A percentile compares a stretch with the other conserved stretches of the same genome.
Conservation (phyloP, 2,888 invertebrate species). For the Troilus luridus region DNA sequence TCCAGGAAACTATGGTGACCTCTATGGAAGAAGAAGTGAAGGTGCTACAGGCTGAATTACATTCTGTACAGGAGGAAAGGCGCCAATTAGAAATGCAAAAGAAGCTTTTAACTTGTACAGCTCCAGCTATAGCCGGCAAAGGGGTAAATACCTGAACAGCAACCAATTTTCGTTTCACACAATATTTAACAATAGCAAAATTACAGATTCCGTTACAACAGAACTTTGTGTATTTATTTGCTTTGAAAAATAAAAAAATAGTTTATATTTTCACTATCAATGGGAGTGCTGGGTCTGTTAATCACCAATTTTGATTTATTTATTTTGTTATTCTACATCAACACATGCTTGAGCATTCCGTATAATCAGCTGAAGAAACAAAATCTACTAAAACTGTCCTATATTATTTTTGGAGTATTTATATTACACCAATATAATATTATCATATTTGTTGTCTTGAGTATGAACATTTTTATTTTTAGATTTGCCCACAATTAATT, state of each 20-base stretch:
- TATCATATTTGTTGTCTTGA: too few relatives aligned
- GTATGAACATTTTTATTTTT: too few relatives aligned
- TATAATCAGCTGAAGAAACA: too few relatives aligned
- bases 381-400: too few relatives aligned
- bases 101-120: slow-evolving; percentile 67
- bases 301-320: too few relatives aligned
- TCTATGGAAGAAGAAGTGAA: slow-evolving; percentile 76
- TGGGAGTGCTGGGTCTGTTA: too few relatives aligned
- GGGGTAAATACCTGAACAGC: slow-evolving; percentile 43
- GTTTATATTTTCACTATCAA: slow-evolving; percentile 67
- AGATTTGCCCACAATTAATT: too few relatives aligned
- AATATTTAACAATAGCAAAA: slow-evolving; percentile 6
- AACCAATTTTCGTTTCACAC: slow-evolving; percentile 29
- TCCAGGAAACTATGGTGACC: slow-evolving; percentile 75
- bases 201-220: slow-evolving; percentile 39
- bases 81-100: slow-evolving; percentile 71
- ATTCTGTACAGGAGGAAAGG: slow-evolving; percentile 72
- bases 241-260: slow-evolving; percentile 68
- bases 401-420: too few relatives aligned
- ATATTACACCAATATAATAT: too few relatives aligned
- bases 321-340: too few relatives aligned
- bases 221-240: slow-evolving; percentile 65
- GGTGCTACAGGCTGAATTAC: slow-evolving; percentile 72
- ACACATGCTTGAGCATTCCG: too few relatives aligned
- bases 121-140: slow-evolving; percentile 48